Evolutionary conservation across 2,113 vertebrate genomes (phyloP).

Genomic region (Peromyscus leucopus): DNA sequence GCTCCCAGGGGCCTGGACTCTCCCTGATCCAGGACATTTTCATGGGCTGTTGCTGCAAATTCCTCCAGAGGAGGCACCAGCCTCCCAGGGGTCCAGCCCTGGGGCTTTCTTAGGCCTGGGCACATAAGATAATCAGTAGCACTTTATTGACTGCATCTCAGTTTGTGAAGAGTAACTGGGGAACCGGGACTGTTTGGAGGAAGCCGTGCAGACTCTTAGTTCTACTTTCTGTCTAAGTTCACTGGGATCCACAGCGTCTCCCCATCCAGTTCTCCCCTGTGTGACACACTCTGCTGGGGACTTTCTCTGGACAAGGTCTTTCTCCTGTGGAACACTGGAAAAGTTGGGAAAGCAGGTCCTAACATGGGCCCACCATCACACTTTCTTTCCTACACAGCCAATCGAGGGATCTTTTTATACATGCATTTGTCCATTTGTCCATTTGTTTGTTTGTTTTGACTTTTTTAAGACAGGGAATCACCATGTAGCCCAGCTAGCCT

Average conservation of each 20-base stretch:
- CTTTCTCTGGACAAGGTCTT: neutral
- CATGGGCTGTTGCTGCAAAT: neutral
- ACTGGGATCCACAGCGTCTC: neutral
- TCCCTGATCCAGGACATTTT: neutral
- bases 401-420: neutral
- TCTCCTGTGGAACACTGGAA: neutral
- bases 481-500: neutral
- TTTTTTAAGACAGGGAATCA: neutral
- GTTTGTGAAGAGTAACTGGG: neutral
- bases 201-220: neutral
- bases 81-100: neutral
- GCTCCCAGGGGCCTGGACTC: neutral
- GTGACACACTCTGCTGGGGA: neutral
- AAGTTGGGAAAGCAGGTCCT: neutral
- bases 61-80: neutral
- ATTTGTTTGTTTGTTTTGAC: neutral
- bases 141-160: neutral
- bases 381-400: neutral
- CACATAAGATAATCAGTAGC: neutral
- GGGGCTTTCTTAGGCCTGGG: neutral
- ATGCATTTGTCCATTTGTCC: neutral
- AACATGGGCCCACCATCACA: neutral
- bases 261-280: accelerated
- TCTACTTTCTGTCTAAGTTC: neutral
- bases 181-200: neutral